Conservation (phyloP, 1,140 invertebrate species). For the Pectinophora gossypiella region DNA sequence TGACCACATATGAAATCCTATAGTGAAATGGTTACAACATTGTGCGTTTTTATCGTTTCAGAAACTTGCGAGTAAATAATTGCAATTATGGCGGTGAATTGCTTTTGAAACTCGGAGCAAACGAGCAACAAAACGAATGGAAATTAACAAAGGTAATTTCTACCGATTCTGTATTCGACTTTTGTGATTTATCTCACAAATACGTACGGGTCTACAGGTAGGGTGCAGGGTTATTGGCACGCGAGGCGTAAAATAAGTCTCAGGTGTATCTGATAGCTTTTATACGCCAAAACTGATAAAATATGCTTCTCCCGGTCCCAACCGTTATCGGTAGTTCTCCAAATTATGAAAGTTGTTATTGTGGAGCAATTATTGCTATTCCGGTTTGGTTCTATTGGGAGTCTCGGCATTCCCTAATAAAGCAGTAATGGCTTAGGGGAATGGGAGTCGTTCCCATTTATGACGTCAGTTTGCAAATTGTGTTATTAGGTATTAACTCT, state of each 20-base stretch:
- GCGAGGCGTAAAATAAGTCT: conserved; percentile 59
- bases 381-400: background rate
- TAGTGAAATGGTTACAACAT: too few species aligned
- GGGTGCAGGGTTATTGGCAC: conserved; percentile 31
- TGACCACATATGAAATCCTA: too few species aligned
- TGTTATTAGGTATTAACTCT: too few species aligned
- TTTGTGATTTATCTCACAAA: conserved; percentile 31
- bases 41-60: too few species aligned
- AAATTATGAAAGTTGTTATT: conserved; percentile 29
- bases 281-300: conserved; percentile 71
- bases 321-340: conserved; percentile 28
- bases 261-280: conserved; percentile 68
- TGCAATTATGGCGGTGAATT: too few species aligned
- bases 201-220: background rate
- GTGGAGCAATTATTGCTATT: conserved; percentile 6
- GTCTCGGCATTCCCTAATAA: background rate
- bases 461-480: too few species aligned
- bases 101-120: too few species aligned
- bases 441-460: background rate
- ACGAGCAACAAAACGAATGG: conserved; percentile 29
- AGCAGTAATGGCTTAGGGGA: background rate
- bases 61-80: too few species aligned
- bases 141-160: conserved; percentile 31
- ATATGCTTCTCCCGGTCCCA: conserved; percentile 46
- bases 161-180: conserved; percentile 19